phyloP scores from a whole-genome alignment of 2,797 vertebrate genomes.

The Leucoraja ocellata region DNA sequence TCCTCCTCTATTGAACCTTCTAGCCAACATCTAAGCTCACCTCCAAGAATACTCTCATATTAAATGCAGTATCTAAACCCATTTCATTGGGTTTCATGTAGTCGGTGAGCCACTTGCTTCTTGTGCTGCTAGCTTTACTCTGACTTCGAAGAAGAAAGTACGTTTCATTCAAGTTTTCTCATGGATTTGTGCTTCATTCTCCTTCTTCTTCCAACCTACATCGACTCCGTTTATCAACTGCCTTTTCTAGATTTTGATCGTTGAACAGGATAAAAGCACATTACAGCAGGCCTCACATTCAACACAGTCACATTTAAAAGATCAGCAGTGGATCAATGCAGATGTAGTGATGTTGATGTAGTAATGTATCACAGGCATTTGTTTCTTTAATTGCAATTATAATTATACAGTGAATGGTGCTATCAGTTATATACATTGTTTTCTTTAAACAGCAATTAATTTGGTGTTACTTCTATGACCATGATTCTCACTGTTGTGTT shows the following conservation, averaged over 20 bases:
- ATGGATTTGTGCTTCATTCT: background rate
- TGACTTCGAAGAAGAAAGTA: too few species aligned
- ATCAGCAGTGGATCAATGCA: background rate
- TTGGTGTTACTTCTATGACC: background rate
- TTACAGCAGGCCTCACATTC: background rate
- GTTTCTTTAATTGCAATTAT: background rate
- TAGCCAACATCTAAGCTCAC: background rate
- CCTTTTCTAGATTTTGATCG: background rate
- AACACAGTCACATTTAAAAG: background rate
- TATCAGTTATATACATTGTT: background rate
- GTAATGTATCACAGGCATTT: background rate
- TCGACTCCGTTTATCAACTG: background rate
- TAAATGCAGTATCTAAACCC: background rate
- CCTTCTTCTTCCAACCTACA: background rate
- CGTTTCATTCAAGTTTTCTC: background rate
- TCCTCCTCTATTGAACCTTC: background rate
- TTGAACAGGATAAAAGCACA: background rate
- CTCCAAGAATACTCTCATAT: background rate
- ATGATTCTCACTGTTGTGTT: background rate
- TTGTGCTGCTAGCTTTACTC: background rate
- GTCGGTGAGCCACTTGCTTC: background rate
- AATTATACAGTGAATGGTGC: background rate
- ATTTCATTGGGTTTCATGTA: background rate
- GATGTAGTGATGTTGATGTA: background rate
- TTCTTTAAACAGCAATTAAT: background rate